Base-by-base conservation (phyloP, 2,797 vertebrate species). In the Crocodylus rhombifer region DNA sequence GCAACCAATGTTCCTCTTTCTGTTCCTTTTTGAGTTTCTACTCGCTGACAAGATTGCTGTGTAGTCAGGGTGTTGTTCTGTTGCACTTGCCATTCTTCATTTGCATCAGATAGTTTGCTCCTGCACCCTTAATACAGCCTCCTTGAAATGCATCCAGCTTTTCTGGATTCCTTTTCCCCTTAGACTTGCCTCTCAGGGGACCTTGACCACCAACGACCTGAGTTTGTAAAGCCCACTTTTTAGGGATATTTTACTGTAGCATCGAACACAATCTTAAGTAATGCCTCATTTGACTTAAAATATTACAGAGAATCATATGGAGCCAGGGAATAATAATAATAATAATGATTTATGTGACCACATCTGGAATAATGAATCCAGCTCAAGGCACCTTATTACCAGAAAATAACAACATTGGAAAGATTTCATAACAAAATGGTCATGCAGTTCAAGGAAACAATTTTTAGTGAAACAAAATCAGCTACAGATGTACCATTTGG, bases 251-350 rank as follows among this genome's bases (percentile, higher is more conserved):
- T 91, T 23, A 1, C 9, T 25, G 7, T 28, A 74, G 78, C 76
- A 77, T 28, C 9, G 4, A 36, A 65, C 1, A 0, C 11, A 9
- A n/a, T 3, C 28, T 1, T 18, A 33, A 1, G 2, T 20, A 10
- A 25, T 1, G 0, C 13, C 30, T 84, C 83, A 51, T 51, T 51
- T 42, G 76, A 62, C 14, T 1, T 30, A n/a, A 57, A 76, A 26
- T 3, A 61, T 58, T 71, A 8, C 4, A 17, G 4, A n/a, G 2
- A 10, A 1, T 57, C 4, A 65, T 17, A 26, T 1, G 17, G 16
- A 65, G 3, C 17, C 71, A n/a, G 33, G 75, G 88, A 25, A 36
- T 78, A 42, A 55, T 9, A 86, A 33, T 64, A 51, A 51, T 64
- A 51, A 51, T 51, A 51, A 51, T 51, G 42, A 51, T 51, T 51